A percentile compares a stretch with the other conserved stretches of the same genome.
These are phyloP conservation scores for Antennarius maculatus DNA, from an alignment of 2,797 vertebrate genomes.

Conservation along the genomic window DNA sequence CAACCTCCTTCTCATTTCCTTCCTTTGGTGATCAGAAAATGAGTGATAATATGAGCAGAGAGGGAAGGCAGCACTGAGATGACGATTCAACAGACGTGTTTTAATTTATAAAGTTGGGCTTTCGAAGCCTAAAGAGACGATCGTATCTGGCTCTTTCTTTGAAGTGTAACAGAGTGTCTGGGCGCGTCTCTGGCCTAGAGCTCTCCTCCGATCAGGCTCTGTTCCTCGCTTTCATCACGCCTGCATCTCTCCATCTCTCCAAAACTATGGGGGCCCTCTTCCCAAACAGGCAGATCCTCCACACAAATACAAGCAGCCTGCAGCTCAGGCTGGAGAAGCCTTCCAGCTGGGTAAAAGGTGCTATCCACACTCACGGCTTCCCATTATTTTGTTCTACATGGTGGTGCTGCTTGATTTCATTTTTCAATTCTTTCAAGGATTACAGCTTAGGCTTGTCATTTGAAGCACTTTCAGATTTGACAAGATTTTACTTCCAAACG, in stretches of 20 bases:
- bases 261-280: constrained; percentile 27
- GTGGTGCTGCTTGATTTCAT: constrained; percentile 7
- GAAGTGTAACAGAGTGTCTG: constrained; percentile 74
- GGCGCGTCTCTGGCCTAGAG: constrained; percentile 66
- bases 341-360: constrained; percentile 28
- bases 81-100: constrained; percentile 65
- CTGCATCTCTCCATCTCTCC: constrained; percentile 45
- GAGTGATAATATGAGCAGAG: constrained; percentile 51
- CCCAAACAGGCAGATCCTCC: constrained; percentile 36
- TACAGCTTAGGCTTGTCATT: neutral
- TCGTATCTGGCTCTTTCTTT: constrained; percentile 71
- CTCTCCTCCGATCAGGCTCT: constrained; percentile 50
- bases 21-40: constrained; percentile 48
- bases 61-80: constrained; percentile 44
- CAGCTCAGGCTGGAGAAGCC: constrained; percentile 29
- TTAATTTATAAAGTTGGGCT: constrained; percentile 76
- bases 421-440: constrained; percentile 14
- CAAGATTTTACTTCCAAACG: neutral
- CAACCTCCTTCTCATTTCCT: neutral
- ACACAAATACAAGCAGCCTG: constrained; percentile 23
- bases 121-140: constrained; percentile 67
- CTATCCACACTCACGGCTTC: constrained; percentile 16
- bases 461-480: neutral
- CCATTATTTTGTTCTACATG: constrained; percentile 19
- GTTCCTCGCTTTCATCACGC: constrained; percentile 57